Conservation (phyloP, 2,113 vertebrate genomes). For the Balaeniceps rex region DNA sequence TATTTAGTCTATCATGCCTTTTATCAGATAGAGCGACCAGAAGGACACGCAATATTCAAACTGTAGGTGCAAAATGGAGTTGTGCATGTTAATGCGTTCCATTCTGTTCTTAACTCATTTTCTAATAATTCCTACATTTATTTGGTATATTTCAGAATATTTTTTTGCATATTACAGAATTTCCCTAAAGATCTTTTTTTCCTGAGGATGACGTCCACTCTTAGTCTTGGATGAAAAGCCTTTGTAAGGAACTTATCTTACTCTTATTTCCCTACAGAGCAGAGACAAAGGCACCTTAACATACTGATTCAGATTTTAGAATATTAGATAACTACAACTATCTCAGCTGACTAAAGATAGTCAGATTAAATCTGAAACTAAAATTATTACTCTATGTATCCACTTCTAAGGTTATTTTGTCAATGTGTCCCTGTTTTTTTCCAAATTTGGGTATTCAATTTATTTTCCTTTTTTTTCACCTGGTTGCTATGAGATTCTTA, state of each 20-base stretch:
- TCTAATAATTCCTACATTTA: not conserved
- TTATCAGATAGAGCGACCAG: not conserved
- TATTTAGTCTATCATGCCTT: not conserved
- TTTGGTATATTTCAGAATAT: not conserved
- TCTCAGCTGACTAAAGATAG: not conserved
- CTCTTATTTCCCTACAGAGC: not conserved
- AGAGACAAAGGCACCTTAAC: not conserved
- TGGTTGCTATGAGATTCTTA: not conserved
- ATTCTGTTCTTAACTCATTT: not conserved
- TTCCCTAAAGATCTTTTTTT: not conserved
- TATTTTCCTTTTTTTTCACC: not conserved
- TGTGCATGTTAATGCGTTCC: not conserved
- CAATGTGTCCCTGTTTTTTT: not conserved
- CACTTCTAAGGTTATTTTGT: not conserved
- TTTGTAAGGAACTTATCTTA: not conserved
- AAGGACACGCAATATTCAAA: not conserved
- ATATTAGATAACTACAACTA: not conserved
- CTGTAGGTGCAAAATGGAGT: not conserved
- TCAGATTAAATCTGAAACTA: not conserved
- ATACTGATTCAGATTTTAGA: not conserved
- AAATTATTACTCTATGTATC: not conserved
- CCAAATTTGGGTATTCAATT: not conserved
- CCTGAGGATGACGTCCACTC: not conserved
- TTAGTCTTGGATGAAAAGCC: not conserved
- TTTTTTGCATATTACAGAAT: not conserved